Conservation (phyloP, 2,888 invertebrate genomes). For the Hartigia nigra region DNA sequence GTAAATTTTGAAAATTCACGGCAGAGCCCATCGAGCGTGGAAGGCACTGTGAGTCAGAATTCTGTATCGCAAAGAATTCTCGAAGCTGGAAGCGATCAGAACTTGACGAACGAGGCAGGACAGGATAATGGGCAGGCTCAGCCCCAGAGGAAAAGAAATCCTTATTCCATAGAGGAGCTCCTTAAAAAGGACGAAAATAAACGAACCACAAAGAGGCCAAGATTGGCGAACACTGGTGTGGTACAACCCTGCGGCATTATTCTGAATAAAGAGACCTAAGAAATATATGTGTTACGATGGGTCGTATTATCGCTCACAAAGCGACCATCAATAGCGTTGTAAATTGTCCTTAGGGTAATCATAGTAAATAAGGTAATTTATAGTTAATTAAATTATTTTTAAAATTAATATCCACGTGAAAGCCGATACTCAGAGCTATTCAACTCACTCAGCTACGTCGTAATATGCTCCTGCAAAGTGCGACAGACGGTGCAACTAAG, state of each 20-base stretch:
- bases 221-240: slow-evolving; percentile 66
- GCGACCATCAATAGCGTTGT: slow-evolving; percentile 29
- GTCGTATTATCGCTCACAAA: neutral
- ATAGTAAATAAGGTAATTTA: slow-evolving; percentile 34
- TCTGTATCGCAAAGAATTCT: slow-evolving; percentile 3
- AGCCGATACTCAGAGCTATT: neutral
- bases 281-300: neutral
- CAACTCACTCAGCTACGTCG: neutral
- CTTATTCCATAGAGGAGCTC: slow-evolving; percentile 89
- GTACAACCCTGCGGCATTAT: slow-evolving; percentile 73
- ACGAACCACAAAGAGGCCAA: slow-evolving; percentile 57
- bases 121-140: slow-evolving; percentile 33
- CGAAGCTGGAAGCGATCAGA: slow-evolving; percentile 26
- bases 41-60: slow-evolving; percentile 30
- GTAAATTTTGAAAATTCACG: slow-evolving; percentile 37
- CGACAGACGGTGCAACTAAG: neutral
- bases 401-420: neutral
- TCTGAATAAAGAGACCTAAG: slow-evolving; percentile 66
- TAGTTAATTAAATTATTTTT: slow-evolving; percentile 37
- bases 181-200: slow-evolving; percentile 83
- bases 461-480: neutral
- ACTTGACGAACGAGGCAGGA: slow-evolving; percentile 19
- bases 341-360: slow-evolving; percentile 29
- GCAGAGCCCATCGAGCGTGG: slow-evolving; percentile 27
- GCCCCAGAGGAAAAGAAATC: slow-evolving; percentile 75